phyloP scores from a whole-genome alignment of 2,797 vertebrate species.

The Peromyscus attwateri region DNA sequence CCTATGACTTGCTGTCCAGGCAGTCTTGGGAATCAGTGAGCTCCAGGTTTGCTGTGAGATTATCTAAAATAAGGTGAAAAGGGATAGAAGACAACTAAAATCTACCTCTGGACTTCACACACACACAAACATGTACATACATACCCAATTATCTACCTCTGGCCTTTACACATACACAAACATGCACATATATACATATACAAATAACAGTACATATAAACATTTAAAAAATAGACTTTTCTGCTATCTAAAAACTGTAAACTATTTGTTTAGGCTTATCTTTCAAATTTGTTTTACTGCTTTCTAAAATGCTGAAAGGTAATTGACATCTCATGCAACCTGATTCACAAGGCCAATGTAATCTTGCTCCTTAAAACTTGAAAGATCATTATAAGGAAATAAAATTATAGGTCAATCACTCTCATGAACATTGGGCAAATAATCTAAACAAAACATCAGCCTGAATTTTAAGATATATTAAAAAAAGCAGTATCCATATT shows the following conservation, averaged over 20 bases:
- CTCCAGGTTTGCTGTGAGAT: background rate
- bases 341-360: background rate
- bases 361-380: background rate
- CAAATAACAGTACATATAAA: background rate
- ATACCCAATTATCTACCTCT: background rate
- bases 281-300: background rate
- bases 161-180: background rate
- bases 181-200: background rate
- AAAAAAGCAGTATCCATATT: background rate
- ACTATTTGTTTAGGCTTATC: background rate
- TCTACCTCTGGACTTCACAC: background rate
- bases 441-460: background rate
- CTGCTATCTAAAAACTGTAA: background rate
- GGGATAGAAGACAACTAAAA: background rate
- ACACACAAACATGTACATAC: background rate
- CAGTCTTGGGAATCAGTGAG: background rate
- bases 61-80: background rate
- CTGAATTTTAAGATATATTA: background rate
- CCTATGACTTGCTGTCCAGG: background rate
- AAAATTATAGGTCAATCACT: background rate
- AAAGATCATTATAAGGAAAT: background rate
- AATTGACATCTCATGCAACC: background rate
- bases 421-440: background rate
- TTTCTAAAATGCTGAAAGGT: background rate
- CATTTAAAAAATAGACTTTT: background rate